Percentiles rank a stretch among this genome's conserved stretches.
Conservation (phyloP, 2,888 invertebrate genomes). For the Sepiola atlantica region DNA sequence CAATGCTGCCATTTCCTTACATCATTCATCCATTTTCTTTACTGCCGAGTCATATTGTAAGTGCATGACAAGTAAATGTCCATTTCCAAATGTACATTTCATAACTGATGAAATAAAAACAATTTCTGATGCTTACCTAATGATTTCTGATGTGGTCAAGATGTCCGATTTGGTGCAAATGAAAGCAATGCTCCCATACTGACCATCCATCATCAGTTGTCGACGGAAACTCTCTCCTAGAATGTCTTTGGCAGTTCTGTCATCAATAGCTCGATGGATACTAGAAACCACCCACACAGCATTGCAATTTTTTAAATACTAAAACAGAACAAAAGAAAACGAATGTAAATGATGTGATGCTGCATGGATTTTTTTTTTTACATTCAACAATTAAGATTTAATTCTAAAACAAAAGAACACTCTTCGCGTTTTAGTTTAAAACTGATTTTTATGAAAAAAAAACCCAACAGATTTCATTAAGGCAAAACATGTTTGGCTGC, state of each 20-base stretch:
- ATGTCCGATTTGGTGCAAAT: constrained; percentile 66
- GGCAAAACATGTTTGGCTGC: neutral
- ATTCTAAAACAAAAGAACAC: neutral
- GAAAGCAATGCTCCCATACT: constrained; percentile 64
- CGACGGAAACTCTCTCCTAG: constrained; percentile 65
- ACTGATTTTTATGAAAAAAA: no score
- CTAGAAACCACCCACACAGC: constrained; percentile 66
- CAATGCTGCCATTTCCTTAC: no score
- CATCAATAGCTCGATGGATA: constrained; percentile 65
- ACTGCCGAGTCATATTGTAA: neutral
- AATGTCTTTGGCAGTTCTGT: constrained; percentile 64
- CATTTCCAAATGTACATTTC: no score
- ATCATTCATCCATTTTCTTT: neutral
- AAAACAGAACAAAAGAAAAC: constrained; percentile 35
- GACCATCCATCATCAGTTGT: constrained; percentile 68
- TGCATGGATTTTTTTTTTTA: neutral
- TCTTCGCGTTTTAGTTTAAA: neutral
- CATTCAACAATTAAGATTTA: neutral
- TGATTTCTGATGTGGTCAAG: constrained; percentile 61
- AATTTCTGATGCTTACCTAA: constrained; percentile 54
- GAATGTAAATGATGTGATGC: neutral
- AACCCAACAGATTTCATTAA: neutral
- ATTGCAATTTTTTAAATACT: constrained; percentile 66
- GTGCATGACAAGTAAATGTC: neutral
- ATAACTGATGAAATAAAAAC: neutral